These are phyloP conservation scores for Neosilurus mollespiculum DNA, from an alignment of 2,797 vertebrate genomes.

Conservation along the genomic window DNA sequence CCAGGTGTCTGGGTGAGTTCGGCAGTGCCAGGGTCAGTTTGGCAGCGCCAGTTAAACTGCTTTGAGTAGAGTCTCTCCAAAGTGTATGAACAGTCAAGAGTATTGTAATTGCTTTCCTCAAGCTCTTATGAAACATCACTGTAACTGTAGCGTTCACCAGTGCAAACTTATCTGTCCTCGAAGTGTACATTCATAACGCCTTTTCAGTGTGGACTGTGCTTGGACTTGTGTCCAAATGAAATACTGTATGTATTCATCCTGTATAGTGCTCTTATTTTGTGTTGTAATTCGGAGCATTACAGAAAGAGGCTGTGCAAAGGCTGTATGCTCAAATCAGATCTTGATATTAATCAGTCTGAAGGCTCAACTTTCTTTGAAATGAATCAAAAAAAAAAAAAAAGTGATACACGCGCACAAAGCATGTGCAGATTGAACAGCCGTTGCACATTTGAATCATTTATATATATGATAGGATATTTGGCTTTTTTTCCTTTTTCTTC, in stretches of 20 bases:
- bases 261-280: conserved; percentile 19
- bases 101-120: conserved; percentile 5
- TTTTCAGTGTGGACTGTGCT: conserved; percentile 42
- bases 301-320: conserved; percentile 39
- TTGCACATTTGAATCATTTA: conserved; percentile 49
- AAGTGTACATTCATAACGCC: conserved; percentile 41
- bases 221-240: conserved; percentile 34
- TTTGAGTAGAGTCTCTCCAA: conserved; percentile 16
- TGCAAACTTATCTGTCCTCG: conserved; percentile 27
- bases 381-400: not conserved
- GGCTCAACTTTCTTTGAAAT: conserved; percentile 14
- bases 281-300: conserved; percentile 42
- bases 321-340: conserved; percentile 8
- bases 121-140: not conserved
- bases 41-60: conserved; percentile 24
- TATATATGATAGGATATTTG: conserved; percentile 48
- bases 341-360: not conserved
- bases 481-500: conserved; percentile 53
- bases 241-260: conserved; percentile 41
- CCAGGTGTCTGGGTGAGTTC: not conserved
- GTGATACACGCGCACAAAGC: conserved; percentile 43
- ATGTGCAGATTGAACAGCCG: conserved; percentile 50
- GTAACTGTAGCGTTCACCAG: conserved; percentile 19
- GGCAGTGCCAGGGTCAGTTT: conserved; percentile 21
- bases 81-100: conserved; percentile 13